These are phyloP conservation scores for Drosophila paranaensis DNA, from an alignment of 2,888 invertebrate genomes.

Conservation along the genomic window DNA sequence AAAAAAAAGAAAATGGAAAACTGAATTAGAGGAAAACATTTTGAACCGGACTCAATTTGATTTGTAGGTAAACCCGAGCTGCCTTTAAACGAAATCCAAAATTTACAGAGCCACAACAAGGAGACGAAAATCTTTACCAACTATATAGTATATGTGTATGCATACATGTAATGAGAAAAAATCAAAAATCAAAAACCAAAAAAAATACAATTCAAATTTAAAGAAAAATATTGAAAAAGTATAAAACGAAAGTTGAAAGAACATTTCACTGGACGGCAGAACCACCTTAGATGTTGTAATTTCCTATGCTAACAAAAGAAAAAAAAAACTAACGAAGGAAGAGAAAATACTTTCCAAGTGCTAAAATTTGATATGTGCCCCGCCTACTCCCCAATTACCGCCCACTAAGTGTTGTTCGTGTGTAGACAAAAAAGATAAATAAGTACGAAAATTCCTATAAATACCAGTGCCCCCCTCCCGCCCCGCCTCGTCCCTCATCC, in stretches of 20 bases:
- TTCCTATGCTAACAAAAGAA: slow-evolving; percentile 51
- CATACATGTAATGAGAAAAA: slow-evolving; percentile 56
- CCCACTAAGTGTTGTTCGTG: slow-evolving; percentile 66
- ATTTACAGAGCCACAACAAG: slow-evolving; percentile 49
- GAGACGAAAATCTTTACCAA: slow-evolving; percentile 31
- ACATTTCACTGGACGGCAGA: slow-evolving; percentile 83
- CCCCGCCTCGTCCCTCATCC: background rate
- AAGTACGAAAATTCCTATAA: slow-evolving; percentile 10
- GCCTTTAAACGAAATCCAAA: slow-evolving; percentile 74
- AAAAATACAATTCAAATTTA: slow-evolving; percentile 35
- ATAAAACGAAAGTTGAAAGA: slow-evolving; percentile 60
- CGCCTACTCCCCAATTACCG: slow-evolving; percentile 3
- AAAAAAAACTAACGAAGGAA: background rate
- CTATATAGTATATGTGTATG: slow-evolving; percentile 32
- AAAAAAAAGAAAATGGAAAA: slow-evolving; percentile 18
- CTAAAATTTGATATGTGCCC: slow-evolving; percentile 36
- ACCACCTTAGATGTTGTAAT: slow-evolving; percentile 85
- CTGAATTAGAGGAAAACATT: slow-evolving; percentile 6
- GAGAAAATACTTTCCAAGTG: slow-evolving; percentile 29
- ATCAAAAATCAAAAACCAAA: slow-evolving; percentile 37
- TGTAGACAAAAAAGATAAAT: slow-evolving; percentile 19
- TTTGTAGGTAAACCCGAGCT: slow-evolving; percentile 67
- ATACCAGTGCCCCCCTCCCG: background rate
- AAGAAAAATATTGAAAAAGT: slow-evolving; percentile 15
- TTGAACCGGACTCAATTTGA: slow-evolving; percentile 26